phyloP scores from a whole-genome alignment of 2,797 vertebrate genomes.

The Philypnodon macrostomus region DNA sequence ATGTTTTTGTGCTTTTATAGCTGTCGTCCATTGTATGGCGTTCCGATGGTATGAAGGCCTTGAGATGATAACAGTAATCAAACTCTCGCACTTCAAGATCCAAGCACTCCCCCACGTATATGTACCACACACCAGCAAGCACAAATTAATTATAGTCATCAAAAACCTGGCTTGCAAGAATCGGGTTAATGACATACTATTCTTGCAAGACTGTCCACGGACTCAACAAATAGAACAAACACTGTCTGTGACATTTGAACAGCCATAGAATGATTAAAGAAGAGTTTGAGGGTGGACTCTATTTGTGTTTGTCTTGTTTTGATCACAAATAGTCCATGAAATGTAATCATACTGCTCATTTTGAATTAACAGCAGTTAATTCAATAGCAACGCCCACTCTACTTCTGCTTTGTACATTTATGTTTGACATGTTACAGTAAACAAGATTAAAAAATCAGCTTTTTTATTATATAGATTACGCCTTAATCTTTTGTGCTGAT shows the following conservation, averaged over 20 bases:
- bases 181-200: neutral
- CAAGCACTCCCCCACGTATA: neutral
- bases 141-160: constrained; percentile 39
- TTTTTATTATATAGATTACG: too few relatives aligned
- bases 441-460: too few relatives aligned
- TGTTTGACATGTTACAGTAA: too few relatives aligned
- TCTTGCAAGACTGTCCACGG: neutral
- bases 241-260: too few relatives aligned
- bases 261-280: too few relatives aligned
- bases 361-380: constrained; percentile 58
- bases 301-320: constrained; percentile 67
- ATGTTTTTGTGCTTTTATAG: neutral
- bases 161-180: constrained; percentile 14
- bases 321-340: constrained; percentile 70
- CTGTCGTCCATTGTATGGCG: constrained; percentile 10
- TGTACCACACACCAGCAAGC: constrained; percentile 18
- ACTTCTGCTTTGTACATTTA: constrained; percentile 24
- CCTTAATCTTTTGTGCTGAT: too few relatives aligned
- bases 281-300: constrained; percentile 42
- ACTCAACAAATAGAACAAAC: constrained; percentile 2
- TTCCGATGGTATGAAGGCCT: constrained; percentile 29
- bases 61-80: constrained; percentile 48
- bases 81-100: constrained; percentile 11
- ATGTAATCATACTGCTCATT: constrained; percentile 63
- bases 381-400: constrained; percentile 48